Evolutionary conservation across 2,888 invertebrate genomes (phyloP), one percentile per base, ranked within the genome.

Genomic region (Erebia epiphron): DNA sequence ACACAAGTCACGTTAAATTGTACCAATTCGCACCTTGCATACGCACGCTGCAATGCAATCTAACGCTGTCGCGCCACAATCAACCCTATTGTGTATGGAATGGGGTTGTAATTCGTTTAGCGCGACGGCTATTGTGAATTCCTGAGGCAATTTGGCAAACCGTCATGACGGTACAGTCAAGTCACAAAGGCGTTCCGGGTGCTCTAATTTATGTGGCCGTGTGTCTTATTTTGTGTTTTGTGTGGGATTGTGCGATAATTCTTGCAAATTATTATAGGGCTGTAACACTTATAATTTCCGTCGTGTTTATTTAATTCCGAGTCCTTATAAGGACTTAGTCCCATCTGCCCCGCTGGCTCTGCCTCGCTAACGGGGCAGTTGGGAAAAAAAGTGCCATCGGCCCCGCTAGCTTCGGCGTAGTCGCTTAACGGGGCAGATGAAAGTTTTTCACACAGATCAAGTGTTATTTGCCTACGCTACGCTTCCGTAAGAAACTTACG

Each of bases 111-210:
- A 67, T 61, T 70, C 8, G 60, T 1, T 14, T 10, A 13, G 63
- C 60, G 16, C 14, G n/a, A 14, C 1, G 10, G 18, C n/a, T 65
- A 41, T 62, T 41, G 66, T 69, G 60, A 66, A 73, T 77, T 77
- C 78, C 78, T 79, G 77, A 79, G 82, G 83, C 83, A 84, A 84
- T 86, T 86, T 86, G 84, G 84, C 84, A 82, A 78, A 79, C 83
- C 76, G 75, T 75, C 77, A 79, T 79, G 80, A 81, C 80, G 35
- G 35, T 35, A 35, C 7, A 35, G 80, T 58, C 62, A 54, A 79
- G 82, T 76, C 80, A 75, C 75, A 79, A 77, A 78, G 82, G 79
- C 79, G 79, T 80, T 79, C 35, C 35, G 35, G 0, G n/a, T 65
- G 68, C 56, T 73, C 62, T 67, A 69, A 73, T 71, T 73, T 71